These are phyloP conservation scores for Lipophrys pholis DNA, from an alignment of 2,113 vertebrate species.

Conservation along the genomic window DNA sequence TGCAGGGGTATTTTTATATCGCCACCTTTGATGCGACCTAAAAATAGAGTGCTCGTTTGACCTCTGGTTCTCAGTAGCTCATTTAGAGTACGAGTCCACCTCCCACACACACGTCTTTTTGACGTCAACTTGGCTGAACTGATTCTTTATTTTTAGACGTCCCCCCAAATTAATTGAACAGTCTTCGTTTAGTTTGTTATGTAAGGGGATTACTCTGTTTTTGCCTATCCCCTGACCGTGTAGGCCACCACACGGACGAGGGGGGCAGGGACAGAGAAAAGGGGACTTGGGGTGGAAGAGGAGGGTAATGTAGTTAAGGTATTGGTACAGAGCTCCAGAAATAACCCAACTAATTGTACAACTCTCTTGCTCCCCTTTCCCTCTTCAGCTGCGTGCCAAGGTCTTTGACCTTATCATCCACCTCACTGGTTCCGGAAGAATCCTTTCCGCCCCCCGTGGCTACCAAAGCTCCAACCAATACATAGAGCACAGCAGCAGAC, in stretches of 20 bases:
- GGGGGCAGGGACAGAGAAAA: slow-evolving; percentile 43
- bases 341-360: slow-evolving; percentile 83
- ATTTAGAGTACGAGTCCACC: slow-evolving; percentile 44
- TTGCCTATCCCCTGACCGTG: slow-evolving; percentile 63
- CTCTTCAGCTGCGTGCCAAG: slow-evolving; percentile 82
- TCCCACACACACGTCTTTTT: slow-evolving; percentile 41
- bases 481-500: slow-evolving; percentile 76
- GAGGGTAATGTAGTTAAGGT: slow-evolving; percentile 60
- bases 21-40: slow-evolving; percentile 70
- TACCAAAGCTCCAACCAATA: slow-evolving; percentile 72
- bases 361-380: slow-evolving; percentile 69
- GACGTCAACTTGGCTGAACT: slow-evolving; percentile 62
- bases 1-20: slow-evolving; percentile 68
- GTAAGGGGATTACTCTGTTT: slow-evolving; percentile 83
- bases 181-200: slow-evolving; percentile 70
- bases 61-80: slow-evolving; percentile 49
- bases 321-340: slow-evolving; percentile 73
- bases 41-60: slow-evolving; percentile 79
- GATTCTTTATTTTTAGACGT: slow-evolving; percentile 78
- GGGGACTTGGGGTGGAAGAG: slow-evolving; percentile 47
- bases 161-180: slow-evolving; percentile 70
- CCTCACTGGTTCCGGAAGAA: slow-evolving; percentile 85
- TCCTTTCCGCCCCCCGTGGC: slow-evolving; percentile 81
- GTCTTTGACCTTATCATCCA: slow-evolving; percentile 84
- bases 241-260: slow-evolving; percentile 50